Percentiles rank a stretch among this genome's conserved stretches.
These are phyloP conservation scores for Colinus virginianus DNA, from an alignment of 2,113 vertebrate species.

Conservation along the genomic window DNA sequence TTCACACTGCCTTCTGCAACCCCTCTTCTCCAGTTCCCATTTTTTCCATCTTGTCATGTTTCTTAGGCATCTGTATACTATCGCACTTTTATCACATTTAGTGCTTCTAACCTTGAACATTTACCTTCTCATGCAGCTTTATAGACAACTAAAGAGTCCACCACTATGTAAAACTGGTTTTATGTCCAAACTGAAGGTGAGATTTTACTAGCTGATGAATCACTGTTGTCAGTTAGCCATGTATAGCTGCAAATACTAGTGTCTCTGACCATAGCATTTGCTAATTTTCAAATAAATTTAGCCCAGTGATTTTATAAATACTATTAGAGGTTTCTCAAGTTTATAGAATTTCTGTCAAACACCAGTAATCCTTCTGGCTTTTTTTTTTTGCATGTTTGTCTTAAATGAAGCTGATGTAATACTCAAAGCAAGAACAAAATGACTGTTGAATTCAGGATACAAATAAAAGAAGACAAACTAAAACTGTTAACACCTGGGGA, in stretches of 20 bases:
- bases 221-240: background rate
- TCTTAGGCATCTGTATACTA: background rate
- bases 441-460: slow-evolving; percentile 14
- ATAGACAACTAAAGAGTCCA: background rate
- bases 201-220: background rate
- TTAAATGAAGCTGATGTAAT: background rate
- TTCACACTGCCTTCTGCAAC: background rate
- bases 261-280: background rate
- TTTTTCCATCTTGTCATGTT: background rate
- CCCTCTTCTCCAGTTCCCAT: background rate
- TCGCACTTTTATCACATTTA: background rate
- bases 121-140: background rate
- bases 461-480: slow-evolving; percentile 45
- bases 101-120: background rate
- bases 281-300: background rate
- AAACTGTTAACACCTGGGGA: slow-evolving; percentile 65
- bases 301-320: background rate
- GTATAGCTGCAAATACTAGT: background rate
- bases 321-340: background rate
- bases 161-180: background rate
- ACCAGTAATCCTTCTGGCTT: background rate
- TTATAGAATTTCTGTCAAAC: background rate
- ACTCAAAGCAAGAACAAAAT: slow-evolving; percentile 5
- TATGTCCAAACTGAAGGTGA: background rate
- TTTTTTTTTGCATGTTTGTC: background rate